Evolutionary conservation across 2,888 invertebrate genomes (phyloP), one percentile per base, ranked within the genome.

Genomic region (Nysson spinosus): DNA sequence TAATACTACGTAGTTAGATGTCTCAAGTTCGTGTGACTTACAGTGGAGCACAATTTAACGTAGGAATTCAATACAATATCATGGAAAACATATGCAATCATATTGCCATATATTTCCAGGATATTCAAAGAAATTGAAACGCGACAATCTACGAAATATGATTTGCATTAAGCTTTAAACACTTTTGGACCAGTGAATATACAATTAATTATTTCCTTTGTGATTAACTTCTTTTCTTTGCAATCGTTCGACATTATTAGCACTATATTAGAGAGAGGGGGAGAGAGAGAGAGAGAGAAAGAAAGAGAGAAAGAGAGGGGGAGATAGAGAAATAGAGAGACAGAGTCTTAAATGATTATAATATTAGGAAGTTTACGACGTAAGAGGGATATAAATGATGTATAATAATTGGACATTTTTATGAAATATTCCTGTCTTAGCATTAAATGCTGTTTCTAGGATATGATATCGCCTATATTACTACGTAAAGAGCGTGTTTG

Each of bases 131-230:
- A 11, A 32, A 24, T 35, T 24, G 4, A 14, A 9, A 1, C 1
- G n/a, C n/a, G 12, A 22, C 1, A 0, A 34, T 20, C 11, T 9
- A 30, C 4, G 24, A 35, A 39, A 26, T 47, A 30, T 28, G 9
- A 51, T 56, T 46, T 42, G 68, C 50, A 64, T 72, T 67, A 65
- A 68, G 67, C 69, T 76, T 74, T 75, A 64, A 64, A 72, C 56
- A 64, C 60, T 75, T 76, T 74, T 51, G 72, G 61, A 75, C 68
- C 72, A 64, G 67, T 72, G 57, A 73, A 37, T 51, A 55, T 42
- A 51, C 9, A 26, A 46, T 55, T 56, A 64, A 61, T 57, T 66
- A 40, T 58, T 67, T 58, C 32, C 54, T 57, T 71, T 75, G 71
- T 72, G 75, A 72, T 75, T 69, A 55, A 40, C 47, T 44, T 19